phyloP scores from a whole-genome alignment of 2,888 invertebrate species.

The Stenodera caucasica region DNA sequence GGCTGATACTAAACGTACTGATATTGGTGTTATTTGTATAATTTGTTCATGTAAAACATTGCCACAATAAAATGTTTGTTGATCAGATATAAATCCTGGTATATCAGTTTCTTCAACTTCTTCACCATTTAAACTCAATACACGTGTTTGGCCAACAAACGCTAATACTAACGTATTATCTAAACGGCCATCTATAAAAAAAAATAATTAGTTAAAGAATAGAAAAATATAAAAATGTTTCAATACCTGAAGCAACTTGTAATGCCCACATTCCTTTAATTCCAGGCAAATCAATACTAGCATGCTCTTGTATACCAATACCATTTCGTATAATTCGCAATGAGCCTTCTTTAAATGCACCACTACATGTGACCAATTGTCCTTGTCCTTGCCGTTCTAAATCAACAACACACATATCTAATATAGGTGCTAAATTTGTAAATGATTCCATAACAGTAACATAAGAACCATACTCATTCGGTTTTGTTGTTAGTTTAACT shows the following conservation, averaged over 20 bases:
- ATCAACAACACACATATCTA: conserved; percentile 98
- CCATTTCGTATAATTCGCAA: conserved; percentile 96
- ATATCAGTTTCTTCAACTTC: conserved; percentile 98
- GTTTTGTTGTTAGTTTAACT: conserved; percentile 80
- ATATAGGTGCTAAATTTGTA: conserved; percentile 95
- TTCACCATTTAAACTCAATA: conserved; percentile 87
- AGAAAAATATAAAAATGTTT: no score
- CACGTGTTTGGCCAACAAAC: conserved; percentile 96
- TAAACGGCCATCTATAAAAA: conserved; percentile 38
- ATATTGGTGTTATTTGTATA: conserved; percentile 66
- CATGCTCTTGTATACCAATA: conserved; percentile 98
- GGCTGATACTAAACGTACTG: conserved; percentile 71
- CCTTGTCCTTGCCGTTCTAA: conserved; percentile 96
- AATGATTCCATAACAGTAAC: conserved; percentile 95
- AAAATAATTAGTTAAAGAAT: no score
- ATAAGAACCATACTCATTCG: conserved; percentile 86
- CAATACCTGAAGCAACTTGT: conserved; percentile 65
- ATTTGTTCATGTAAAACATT: conserved; percentile 86
- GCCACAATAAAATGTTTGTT: conserved; percentile 93
- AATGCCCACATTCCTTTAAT: conserved; percentile 99
- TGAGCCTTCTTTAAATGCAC: conserved; percentile 96
- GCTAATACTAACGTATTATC: conserved; percentile 93
- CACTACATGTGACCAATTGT: conserved; percentile 97
- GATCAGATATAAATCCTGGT: conserved; percentile 85
- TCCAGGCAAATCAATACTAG: conserved; percentile 94